A percentile compares a stretch with the other conserved stretches of the same genome.
Conservation (phyloP, 1,140 invertebrate genomes). For the Octopus sinensis region DNA sequence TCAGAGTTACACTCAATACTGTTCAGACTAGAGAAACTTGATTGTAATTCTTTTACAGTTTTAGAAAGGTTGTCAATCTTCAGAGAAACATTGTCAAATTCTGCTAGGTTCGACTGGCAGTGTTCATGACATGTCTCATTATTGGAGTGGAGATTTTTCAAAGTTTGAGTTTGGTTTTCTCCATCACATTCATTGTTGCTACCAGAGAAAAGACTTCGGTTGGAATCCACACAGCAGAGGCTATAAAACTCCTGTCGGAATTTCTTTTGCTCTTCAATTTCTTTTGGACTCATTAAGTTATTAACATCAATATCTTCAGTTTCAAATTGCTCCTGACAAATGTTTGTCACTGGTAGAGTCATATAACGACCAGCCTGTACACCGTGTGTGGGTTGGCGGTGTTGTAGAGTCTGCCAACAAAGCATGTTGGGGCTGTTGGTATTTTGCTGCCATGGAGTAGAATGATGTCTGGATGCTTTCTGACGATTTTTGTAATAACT, state of each 20-base stretch:
- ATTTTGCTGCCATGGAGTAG: background rate
- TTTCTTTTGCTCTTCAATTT: conserved; percentile 5
- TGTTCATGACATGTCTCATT: background rate
- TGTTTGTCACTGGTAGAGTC: background rate
- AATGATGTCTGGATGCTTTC: background rate
- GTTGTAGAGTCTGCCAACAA: background rate
- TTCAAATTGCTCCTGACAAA: background rate
- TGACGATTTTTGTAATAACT: background rate
- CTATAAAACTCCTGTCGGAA: conserved; percentile 6
- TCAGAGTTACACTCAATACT: conserved; percentile 7
- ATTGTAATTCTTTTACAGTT: background rate
- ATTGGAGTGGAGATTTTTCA: background rate
- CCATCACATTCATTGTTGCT: conserved; percentile 2
- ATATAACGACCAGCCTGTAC: background rate
- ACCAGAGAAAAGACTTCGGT: conserved; percentile 9
- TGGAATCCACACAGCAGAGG: conserved; percentile 5
- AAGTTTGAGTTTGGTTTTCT: background rate
- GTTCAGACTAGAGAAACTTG: conserved; percentile 9
- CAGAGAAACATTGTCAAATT: conserved; percentile 8
- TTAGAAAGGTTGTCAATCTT: background rate
- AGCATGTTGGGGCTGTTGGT: background rate
- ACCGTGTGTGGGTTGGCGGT: background rate
- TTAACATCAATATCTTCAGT: background rate
- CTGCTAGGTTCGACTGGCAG: background rate
- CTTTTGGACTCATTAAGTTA: background rate